Evolutionary conservation across 1,140 invertebrate genomes (phyloP), one percentile per base, ranked within the genome.

Genomic region (Nymphalis io): DNA sequence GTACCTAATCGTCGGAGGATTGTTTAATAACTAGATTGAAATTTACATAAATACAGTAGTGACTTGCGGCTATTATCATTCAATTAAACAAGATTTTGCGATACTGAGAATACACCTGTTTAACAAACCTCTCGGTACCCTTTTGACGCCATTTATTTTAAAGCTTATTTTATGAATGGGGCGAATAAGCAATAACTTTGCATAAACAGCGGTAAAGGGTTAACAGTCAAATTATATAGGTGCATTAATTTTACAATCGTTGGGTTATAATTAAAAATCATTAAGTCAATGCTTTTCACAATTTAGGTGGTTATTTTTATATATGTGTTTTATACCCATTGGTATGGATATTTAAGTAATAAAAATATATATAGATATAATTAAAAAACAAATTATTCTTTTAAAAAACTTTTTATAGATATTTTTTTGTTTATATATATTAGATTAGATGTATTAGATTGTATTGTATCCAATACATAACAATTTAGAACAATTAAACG

Each of bases 1-100:
- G 57, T 70, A 33, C 73, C 78, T 87, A 84, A 81, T 85, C 80
- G 84, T 81, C 76, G 78, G 75, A 78, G 77, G 72, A 80, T 78
- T 78, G 78, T 84, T 79, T 88, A 83, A 83, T 87, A 87, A 85
- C 80, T 76, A 74, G 87, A 79, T 84, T 71, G 71, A 85, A 86
- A 89, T 90, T 87, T 86, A 87, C 86, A 88, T 89, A 89, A 89
- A 89, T 84, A 89, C 79, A 77, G 76, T 73, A 69, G 69, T 85
- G 78, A 84, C 87, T 88, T 86, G 84, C 80, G 87, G 87, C 78
- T 89, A 83, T 90, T 89, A 90, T 90, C 84, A 86, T 90, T 90
- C 84, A 90, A 89, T 90, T 89, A 90, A 84, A 89, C 87, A 84
- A 87, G 62, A 64, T 64, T 64, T 63, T 18, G 48, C 62, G 51